Evolutionary conservation across 2,113 vertebrate species (phyloP).

Genomic region (Sapajus apella): DNA sequence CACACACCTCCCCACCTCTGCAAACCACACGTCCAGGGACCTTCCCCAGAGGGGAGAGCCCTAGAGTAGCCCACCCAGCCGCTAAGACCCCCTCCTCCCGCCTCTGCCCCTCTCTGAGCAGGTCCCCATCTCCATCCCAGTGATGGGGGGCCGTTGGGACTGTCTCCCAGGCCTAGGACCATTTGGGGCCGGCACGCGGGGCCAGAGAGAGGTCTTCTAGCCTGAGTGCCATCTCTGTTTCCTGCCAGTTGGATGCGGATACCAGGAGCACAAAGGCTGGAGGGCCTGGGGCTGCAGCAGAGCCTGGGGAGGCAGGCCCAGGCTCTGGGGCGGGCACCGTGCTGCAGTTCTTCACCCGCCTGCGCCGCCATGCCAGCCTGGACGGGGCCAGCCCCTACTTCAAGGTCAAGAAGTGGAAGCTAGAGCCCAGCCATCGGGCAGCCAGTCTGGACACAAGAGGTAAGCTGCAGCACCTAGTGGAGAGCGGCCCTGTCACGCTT

Average conservation of each 20-base stretch:
- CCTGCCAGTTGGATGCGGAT: slow-evolving; percentile 82
- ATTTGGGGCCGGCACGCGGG: not conserved
- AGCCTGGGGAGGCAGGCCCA: slow-evolving; percentile 51
- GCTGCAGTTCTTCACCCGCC: slow-evolving; percentile 93
- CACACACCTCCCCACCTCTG: fast-evolving
- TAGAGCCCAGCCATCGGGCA: slow-evolving; percentile 95
- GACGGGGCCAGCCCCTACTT: slow-evolving; percentile 97
- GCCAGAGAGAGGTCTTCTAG: not conserved
- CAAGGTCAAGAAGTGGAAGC: slow-evolving; percentile 97
- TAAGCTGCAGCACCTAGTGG: slow-evolving; percentile 64
- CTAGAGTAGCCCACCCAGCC: not conserved
- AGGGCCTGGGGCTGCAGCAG: not conserved
- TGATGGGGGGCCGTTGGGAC: not conserved
- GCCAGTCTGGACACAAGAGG: slow-evolving; percentile 97
- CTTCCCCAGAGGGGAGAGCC: not conserved
- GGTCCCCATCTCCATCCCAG: fast-evolving
- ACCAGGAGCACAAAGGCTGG: slow-evolving; percentile 74
- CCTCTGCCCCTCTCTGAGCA: not conserved
- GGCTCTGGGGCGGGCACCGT: slow-evolving; percentile 85
- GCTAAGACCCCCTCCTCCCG: fast-evolving
- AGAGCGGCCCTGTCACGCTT: not conserved
- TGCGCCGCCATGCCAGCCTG: slow-evolving; percentile 95
- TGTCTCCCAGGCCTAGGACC: too few species aligned
- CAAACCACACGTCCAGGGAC: fast-evolving
- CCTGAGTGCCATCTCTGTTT: not conserved